Conservation (phyloP, 2,888 invertebrate species). For the Agrotis exclamationis region DNA sequence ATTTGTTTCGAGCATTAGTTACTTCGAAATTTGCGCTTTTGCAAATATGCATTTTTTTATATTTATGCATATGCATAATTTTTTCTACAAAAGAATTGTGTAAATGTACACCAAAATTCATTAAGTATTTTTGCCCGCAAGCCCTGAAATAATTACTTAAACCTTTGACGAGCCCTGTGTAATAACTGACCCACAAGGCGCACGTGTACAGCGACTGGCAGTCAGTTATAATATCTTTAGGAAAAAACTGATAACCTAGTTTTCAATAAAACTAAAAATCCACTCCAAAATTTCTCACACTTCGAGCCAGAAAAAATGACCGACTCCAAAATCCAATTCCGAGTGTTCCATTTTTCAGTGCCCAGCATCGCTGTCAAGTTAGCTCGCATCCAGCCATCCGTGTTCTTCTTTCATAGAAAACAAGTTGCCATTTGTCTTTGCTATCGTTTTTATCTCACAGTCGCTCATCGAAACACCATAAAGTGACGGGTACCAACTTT, state of each 20-base stretch:
- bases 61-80: no score
- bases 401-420: conserved; percentile 58
- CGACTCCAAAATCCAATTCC: conserved; percentile 35
- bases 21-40: not conserved
- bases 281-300: not conserved
- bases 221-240: no score
- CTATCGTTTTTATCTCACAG: conserved; percentile 66
- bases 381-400: conserved; percentile 43
- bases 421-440: conserved; percentile 65
- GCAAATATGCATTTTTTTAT: no score
- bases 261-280: not conserved
- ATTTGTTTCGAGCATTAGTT: not conserved
- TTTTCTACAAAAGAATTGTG: no score
- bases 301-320: conserved; percentile 32
- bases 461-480: conserved; percentile 70
- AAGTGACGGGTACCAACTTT: conserved; percentile 67
- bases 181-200: no score
- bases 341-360: conserved; percentile 39
- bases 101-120: no score
- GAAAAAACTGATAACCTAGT: no score
- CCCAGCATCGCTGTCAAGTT: conserved; percentile 41
- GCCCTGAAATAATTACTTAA: no score
- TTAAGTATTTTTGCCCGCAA: no score
- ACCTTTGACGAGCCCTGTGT: no score
- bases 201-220: no score